These are phyloP conservation scores for Eupithecia vulgata DNA, from an alignment of 2,888 invertebrate genomes.

Conservation along the genomic window DNA sequence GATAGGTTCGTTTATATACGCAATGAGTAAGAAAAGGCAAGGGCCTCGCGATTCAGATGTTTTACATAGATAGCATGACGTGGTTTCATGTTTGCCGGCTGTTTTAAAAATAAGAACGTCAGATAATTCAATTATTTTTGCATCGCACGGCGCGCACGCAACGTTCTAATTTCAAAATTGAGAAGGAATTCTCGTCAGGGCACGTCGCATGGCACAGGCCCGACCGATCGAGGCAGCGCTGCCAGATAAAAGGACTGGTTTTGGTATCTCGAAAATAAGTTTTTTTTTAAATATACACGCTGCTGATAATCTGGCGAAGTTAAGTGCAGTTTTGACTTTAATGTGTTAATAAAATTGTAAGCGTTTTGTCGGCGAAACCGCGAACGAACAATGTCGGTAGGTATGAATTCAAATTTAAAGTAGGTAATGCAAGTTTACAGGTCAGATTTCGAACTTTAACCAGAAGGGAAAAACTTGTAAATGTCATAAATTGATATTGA, in stretches of 20 bases:
- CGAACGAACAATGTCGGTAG: slow-evolving; percentile 57
- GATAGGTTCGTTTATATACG: slow-evolving; percentile 31
- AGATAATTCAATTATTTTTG: slow-evolving; percentile 47
- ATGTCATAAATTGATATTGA: not conserved
- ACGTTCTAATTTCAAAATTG: slow-evolving; percentile 67
- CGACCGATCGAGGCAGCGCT: slow-evolving; percentile 53
- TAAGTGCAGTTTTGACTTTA: slow-evolving; percentile 83
- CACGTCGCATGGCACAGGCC: slow-evolving; percentile 44
- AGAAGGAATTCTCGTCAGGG: slow-evolving; percentile 65
- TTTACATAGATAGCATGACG: slow-evolving; percentile 40
- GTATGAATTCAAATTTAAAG: slow-evolving; percentile 52
- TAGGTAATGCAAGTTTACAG: slow-evolving; percentile 47
- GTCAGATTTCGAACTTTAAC: not conserved
- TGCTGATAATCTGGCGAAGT: slow-evolving; percentile 77
- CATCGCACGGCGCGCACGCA: slow-evolving; percentile 52
- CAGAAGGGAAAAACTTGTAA: not conserved
- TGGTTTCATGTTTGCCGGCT: slow-evolving; percentile 25
- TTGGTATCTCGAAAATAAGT: slow-evolving; percentile 72
- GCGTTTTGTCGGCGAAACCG: slow-evolving; percentile 76
- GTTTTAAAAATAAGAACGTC: slow-evolving; percentile 33
- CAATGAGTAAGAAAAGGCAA: slow-evolving; percentile 57
- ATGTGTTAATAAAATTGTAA: slow-evolving; percentile 83
- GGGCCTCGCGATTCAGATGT: slow-evolving; percentile 43
- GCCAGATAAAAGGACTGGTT: slow-evolving; percentile 79
- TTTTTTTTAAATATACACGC: slow-evolving; percentile 69